Evolutionary conservation across 2,113 vertebrate species (phyloP).

Genomic region (Cynocephalus volans): DNA sequence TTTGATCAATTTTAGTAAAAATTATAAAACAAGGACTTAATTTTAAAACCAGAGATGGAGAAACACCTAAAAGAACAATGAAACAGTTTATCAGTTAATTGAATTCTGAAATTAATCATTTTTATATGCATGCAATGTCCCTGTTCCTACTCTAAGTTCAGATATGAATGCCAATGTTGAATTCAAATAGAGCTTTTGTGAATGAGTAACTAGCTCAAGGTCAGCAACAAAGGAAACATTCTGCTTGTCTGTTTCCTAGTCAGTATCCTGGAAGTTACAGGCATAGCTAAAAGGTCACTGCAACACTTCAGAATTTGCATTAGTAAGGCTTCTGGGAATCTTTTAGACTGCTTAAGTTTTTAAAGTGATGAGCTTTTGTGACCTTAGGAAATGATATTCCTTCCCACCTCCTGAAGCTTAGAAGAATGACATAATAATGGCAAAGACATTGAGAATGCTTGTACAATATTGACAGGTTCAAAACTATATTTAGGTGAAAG

Average conservation of each 20-base stretch:
- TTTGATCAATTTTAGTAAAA: slow-evolving; percentile 56
- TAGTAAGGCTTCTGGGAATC: slow-evolving; percentile 57
- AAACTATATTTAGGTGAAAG: slow-evolving; percentile 33
- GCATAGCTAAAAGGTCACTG: slow-evolving; percentile 50
- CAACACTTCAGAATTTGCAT: slow-evolving; percentile 57
- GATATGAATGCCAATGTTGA: slow-evolving; percentile 58
- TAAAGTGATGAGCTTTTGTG: slow-evolving; percentile 45
- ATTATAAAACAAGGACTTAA: not conserved
- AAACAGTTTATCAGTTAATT: slow-evolving; percentile 80
- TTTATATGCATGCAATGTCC: slow-evolving; percentile 68
- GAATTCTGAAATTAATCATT: slow-evolving; percentile 75
- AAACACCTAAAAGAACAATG: slow-evolving; percentile 72
- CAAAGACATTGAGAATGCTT: not conserved
- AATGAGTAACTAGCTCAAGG: slow-evolving; percentile 73
- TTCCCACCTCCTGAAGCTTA: not conserved
- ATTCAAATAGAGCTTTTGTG: slow-evolving; percentile 69
- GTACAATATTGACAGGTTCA: not conserved
- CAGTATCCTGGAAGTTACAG: slow-evolving; percentile 29
- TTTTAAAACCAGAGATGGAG: slow-evolving; percentile 51
- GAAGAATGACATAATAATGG: slow-evolving; percentile 5
- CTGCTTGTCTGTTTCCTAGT: slow-evolving; percentile 51
- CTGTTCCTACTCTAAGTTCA: slow-evolving; percentile 72
- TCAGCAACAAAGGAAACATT: slow-evolving; percentile 56
- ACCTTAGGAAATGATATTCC: slow-evolving; percentile 60
- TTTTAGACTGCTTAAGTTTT: slow-evolving; percentile 53